Conservation (phyloP, 2,797 vertebrate species). For the Eulemur albifrons region DNA sequence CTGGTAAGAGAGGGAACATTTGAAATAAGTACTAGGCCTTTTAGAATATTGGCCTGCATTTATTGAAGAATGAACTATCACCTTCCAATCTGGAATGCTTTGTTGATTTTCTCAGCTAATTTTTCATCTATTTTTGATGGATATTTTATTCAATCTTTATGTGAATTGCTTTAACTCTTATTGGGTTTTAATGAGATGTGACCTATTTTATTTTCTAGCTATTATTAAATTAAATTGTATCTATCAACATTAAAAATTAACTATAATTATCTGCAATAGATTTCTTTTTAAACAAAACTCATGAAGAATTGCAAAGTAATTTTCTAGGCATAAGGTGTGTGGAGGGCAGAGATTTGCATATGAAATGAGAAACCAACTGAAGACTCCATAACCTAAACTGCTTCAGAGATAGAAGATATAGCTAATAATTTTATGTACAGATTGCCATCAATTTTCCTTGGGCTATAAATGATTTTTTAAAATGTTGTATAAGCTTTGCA, state of each 20-base stretch:
- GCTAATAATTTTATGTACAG: background rate
- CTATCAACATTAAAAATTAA: constrained; percentile 51
- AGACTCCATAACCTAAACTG: background rate
- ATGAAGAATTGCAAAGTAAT: background rate
- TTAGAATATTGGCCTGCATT: background rate
- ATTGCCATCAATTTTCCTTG: background rate
- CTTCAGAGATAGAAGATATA: background rate
- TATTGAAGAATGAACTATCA: background rate
- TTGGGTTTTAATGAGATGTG: constrained; percentile 43
- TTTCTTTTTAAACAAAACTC: constrained; percentile 52
- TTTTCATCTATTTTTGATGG: constrained; percentile 14
- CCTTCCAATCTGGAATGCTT: background rate
- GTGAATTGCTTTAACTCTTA: constrained; percentile 38
- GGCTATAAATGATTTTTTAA: background rate
- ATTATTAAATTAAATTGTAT: constrained; percentile 30
- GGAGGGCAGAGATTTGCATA: background rate
- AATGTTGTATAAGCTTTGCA: background rate
- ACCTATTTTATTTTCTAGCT: constrained; percentile 52
- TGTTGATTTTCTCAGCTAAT: background rate
- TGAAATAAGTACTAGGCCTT: background rate
- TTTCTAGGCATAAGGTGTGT: background rate
- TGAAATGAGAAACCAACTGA: background rate
- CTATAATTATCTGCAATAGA: background rate
- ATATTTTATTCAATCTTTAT: constrained; percentile 27
- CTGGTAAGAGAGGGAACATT: background rate